Conservation (phyloP, 2,113 vertebrate genomes). For the Typhlomys cinereus region DNA sequence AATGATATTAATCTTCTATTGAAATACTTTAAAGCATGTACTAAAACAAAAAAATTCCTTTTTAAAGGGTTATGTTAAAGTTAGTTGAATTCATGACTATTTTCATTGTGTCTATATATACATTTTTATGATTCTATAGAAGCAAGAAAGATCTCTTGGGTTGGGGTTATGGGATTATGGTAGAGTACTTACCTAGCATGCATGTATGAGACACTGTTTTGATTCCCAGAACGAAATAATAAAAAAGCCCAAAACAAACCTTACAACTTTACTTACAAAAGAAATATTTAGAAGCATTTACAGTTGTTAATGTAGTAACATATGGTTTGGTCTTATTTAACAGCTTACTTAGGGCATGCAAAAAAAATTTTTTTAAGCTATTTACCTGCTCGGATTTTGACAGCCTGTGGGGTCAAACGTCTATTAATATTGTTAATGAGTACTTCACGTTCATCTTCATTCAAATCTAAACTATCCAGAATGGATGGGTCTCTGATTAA, state of each 20-base stretch:
- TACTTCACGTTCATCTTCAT: constrained; percentile 94
- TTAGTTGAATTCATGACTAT: background rate
- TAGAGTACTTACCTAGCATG: background rate
- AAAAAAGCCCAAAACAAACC: background rate
- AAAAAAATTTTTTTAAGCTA: constrained; percentile 49
- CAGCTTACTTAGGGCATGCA: background rate
- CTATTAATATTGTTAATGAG: constrained; percentile 98
- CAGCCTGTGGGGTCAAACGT: constrained; percentile 96
- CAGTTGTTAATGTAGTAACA: background rate
- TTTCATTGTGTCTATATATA: background rate
- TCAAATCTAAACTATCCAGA: constrained; percentile 94
- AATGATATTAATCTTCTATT: background rate
- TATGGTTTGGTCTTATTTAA: constrained; percentile 30
- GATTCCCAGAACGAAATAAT: background rate
- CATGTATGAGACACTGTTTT: background rate
- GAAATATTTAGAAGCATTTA: constrained; percentile 16
- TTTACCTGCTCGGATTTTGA: constrained; percentile 98
- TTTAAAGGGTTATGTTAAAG: background rate
- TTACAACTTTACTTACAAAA: background rate
- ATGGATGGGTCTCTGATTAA: constrained; percentile 93
- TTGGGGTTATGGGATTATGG: background rate
- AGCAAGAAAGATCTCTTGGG: constrained; percentile 10
- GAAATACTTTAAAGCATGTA: constrained; percentile 5
- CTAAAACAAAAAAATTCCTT: constrained; percentile 25
- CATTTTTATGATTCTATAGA: background rate